phyloP scores from a whole-genome alignment of 1,140 invertebrate species.

The Leptinotarsa defecta region DNA sequence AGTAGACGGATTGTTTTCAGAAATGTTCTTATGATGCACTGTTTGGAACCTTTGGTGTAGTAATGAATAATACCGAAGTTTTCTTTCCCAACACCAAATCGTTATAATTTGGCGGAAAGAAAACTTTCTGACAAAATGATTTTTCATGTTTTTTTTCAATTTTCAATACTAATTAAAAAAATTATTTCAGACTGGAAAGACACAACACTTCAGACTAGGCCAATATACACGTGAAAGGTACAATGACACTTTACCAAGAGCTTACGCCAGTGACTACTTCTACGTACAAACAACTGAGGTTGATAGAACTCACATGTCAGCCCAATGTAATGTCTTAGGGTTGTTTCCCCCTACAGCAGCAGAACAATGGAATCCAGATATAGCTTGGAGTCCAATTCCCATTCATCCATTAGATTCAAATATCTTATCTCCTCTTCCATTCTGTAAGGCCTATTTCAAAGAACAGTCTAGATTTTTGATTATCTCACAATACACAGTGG shows the following conservation, averaged over 20 bases:
- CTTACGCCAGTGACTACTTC: conserved; percentile 66
- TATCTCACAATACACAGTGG: conserved; percentile 10
- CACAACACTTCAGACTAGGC: conserved; percentile 75
- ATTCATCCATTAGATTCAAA: conserved; percentile 61
- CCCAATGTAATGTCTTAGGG: conserved; percentile 77
- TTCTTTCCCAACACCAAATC: too few relatives aligned
- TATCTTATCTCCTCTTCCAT: background rate
- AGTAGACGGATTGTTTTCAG: too few relatives aligned
- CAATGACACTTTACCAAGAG: conserved; percentile 64
- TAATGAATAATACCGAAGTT: too few relatives aligned
- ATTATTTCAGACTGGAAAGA: conserved; percentile 69
- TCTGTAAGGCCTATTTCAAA: background rate
- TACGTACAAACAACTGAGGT: conserved; percentile 73
- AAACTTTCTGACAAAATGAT: too few relatives aligned
- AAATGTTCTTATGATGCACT: too few relatives aligned
- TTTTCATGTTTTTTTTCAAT: too few relatives aligned
- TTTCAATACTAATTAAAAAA: too few relatives aligned
- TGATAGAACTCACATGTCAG: conserved; percentile 84
- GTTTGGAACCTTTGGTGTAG: too few relatives aligned
- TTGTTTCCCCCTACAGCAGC: conserved; percentile 72
- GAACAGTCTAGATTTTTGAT: background rate
- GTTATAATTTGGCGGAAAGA: too few relatives aligned
- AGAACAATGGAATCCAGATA: conserved; percentile 70
- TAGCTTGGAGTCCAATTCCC: conserved; percentile 85
- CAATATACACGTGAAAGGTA: conserved; percentile 72